Base-by-base conservation (phyloP, 2,113 vertebrate species). In the Sprattus sprattus region DNA sequence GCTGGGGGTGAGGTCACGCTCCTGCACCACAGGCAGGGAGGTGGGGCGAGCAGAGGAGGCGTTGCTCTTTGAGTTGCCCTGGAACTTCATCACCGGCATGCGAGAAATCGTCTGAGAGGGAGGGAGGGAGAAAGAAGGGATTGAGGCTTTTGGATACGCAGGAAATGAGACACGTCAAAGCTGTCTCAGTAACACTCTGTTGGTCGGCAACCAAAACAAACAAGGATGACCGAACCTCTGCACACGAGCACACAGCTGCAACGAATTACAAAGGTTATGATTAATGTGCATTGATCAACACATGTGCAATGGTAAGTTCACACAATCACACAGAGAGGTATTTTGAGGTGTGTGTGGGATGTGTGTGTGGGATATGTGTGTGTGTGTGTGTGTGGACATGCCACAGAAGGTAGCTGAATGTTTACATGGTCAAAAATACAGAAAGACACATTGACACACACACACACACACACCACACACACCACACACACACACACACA, bases 51-150 rank as follows among this genome's bases (percentile, higher is more conserved):
- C 0, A 84, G 2, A 9, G 81, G 71, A 39, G 32, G 25, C 86
- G 57, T 89, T 45, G n/a, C 90, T 90, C 88, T 93, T 96, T 16
- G 86, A 88, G 81, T 20, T 91, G 4, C 97, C 98, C 92, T 99
- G 98, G 84, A 99, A 99, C 64, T 94, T 93, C 78, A 95, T 90
- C 86, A 99, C 90, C 89, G 97, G 99, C 98, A 99, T 97, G 88
- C 95, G 91, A 44, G 96, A 95, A 85, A 99, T 89, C 0, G 96
- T 97, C 98, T 99, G 92, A 71, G 71, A 78, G 18, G 13, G 9
- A 47, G 46, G 9, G 9, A 47, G 46, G 9, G 9, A 47, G 46
- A 47, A 49, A 49, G 47, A 49, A 49, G 13, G 47, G 13, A 49
- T 49, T 49, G 47, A 49, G 9, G 4, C 46, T 8, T 6, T 0